phyloP scores from a whole-genome alignment of 2,888 invertebrate genomes.

The Stenodema calcarata region DNA sequence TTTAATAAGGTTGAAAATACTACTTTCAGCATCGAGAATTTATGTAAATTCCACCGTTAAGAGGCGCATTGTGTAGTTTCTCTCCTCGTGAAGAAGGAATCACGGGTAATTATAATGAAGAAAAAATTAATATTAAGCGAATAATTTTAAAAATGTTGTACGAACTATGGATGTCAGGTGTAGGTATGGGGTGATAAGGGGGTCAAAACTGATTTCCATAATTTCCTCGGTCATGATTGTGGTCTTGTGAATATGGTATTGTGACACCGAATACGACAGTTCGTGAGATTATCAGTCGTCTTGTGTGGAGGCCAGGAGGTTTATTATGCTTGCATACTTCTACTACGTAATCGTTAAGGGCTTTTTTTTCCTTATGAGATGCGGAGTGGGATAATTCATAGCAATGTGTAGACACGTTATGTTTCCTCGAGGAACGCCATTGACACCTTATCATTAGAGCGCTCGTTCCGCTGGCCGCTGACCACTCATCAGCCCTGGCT shows the following conservation, averaged over 20 bases:
- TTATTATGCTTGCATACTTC: background rate
- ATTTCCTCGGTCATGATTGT: background rate
- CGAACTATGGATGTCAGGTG: background rate
- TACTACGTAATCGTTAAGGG: background rate
- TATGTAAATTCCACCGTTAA: background rate
- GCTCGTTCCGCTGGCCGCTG: background rate
- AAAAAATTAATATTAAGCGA: background rate
- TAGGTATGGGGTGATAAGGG: background rate
- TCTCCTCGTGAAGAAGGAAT: constrained; percentile 2
- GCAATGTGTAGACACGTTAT: constrained; percentile 15
- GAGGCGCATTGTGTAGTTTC: background rate
- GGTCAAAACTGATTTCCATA: background rate
- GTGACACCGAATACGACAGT: background rate
- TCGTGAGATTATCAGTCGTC: constrained; percentile 1
- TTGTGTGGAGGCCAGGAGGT: background rate
- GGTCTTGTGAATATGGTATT: background rate
- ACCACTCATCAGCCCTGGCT: background rate
- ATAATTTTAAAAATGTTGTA: background rate
- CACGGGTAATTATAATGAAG: background rate
- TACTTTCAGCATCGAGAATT: background rate
- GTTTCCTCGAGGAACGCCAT: background rate
- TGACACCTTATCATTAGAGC: background rate
- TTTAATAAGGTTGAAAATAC: background rate
- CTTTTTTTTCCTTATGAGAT: background rate
- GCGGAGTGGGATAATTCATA: background rate